Evolutionary conservation across 2,888 invertebrate species (phyloP).

Genomic region (Erebia aethiops): DNA sequence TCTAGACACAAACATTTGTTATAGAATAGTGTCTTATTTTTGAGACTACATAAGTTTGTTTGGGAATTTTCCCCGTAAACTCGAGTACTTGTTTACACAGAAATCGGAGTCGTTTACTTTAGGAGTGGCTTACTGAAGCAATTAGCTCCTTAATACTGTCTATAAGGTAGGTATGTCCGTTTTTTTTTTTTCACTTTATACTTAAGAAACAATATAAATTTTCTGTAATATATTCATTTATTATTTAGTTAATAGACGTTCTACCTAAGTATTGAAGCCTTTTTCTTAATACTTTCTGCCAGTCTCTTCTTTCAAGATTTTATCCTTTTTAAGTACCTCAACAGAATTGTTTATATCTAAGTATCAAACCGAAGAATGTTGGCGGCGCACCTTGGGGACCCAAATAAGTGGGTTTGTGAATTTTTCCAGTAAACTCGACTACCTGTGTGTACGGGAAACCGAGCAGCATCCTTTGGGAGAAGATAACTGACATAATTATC

Average conservation of each 20-base stretch:
- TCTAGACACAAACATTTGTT: no score
- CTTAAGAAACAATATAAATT: neutral
- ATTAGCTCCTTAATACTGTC: conserved; percentile 47
- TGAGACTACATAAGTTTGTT: conserved; percentile 75
- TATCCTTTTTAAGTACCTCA: neutral
- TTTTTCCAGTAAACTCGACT: conserved; percentile 76
- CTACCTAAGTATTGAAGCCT: no score
- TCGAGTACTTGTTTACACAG: conserved; percentile 77
- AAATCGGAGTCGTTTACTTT: conserved; percentile 78
- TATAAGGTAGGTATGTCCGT: neutral
- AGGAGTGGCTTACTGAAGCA: conserved; percentile 70
- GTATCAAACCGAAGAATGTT: conserved; percentile 22
- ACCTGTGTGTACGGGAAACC: conserved; percentile 76
- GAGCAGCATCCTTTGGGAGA: conserved; percentile 73
- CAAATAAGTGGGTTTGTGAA: conserved; percentile 77
- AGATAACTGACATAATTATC: conserved; percentile 74
- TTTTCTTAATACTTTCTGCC: no score
- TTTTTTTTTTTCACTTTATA: neutral
- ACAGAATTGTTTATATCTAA: conserved; percentile 11
- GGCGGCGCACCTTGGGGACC: conserved; percentile 61
- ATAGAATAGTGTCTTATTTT: conserved; percentile 54
- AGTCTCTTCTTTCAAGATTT: neutral
- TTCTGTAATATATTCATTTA: no score
- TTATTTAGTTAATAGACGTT: no score
- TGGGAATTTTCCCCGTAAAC: conserved; percentile 76